Base-by-base conservation (phyloP, 1,140 invertebrate genomes). In the Panagrolaimus sp. region DNA sequence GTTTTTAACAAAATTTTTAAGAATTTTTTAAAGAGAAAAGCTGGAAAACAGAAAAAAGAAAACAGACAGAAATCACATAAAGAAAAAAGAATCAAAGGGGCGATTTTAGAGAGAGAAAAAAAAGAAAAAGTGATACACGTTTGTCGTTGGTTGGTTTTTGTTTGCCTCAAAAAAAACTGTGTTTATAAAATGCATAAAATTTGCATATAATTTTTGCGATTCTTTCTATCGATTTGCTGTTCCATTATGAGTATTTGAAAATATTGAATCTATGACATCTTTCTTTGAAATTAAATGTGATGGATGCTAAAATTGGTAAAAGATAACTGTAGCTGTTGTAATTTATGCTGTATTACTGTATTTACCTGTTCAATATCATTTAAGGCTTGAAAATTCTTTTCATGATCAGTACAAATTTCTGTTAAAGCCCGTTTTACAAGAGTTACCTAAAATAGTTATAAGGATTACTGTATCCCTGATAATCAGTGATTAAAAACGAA, bases 381-480 rank as follows among this genome's bases (percentile, higher is more conserved):
- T 28, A 58, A 58, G 1, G 52, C 52, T 26, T 21, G 21, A 21
- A 17, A 12, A 58, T 58, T 58, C 17, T 58, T 58, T 21, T 21
- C 21, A 26, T 58, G 52, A 58, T 21, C 52, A 21, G 52, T 58
- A 21, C 52, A 58, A n/a, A 58, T 21, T 21, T 58, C 52, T 14
- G 28, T 4, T 24, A 58, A 17, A n/a, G 52, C 28, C 8, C 52
- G 52, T 21, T 26, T 58, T 12, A 58, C 52, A 58, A 21, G 52
- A 12, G 52, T 21, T 26, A 58, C 17, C 52, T 58, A n/a, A 26
- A 58, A 58, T 21, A 26, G 15, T n/a, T 58, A 21, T n/a, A 26
- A 28, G 12, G 28, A n/a, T 6, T 2, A 6, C 28, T 14, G 14
- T 58, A 1, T 1, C 5, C 1, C 1, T 21, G n/a, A 26, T 28